These are phyloP conservation scores for Cosmorhoe ocellata DNA, from an alignment of 2,888 invertebrate genomes.

Conservation along the genomic window DNA sequence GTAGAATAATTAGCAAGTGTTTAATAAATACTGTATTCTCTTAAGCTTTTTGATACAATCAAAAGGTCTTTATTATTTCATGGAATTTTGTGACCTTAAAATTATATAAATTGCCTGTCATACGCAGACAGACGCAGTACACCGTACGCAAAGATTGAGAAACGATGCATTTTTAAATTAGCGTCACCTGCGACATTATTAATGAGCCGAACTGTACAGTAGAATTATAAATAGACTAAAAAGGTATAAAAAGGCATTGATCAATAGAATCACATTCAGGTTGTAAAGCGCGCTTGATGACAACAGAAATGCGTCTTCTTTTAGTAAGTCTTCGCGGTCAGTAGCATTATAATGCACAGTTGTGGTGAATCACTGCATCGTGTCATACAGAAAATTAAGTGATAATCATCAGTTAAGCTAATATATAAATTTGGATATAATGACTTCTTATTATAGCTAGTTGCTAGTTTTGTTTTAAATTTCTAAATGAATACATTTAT, in stretches of 20 bases:
- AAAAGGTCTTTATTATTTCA: no score
- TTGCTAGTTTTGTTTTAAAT: no score
- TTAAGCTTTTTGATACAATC: no score
- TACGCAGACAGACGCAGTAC: no score
- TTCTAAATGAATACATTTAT: no score
- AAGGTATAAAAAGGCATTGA: conserved; percentile 75
- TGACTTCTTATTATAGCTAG: no score
- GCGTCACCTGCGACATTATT: conserved; percentile 62
- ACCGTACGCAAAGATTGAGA: conserved; percentile 63
- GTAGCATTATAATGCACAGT: conserved; percentile 17
- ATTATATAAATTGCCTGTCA: no score
- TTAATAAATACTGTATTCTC: no score
- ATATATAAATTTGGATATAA: no score
- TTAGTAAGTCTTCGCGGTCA: conserved; percentile 55
- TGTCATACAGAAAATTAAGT: conserved; percentile 12
- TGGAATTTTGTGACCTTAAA: no score
- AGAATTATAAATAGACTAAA: conserved; percentile 66
- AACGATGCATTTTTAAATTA: conserved; percentile 58
- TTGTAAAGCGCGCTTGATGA: conserved; percentile 58
- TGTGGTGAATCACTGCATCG: not conserved
- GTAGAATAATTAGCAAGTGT: no score
- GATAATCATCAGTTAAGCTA: conserved; percentile 3
- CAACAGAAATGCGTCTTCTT: conserved; percentile 68
- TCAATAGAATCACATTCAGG: conserved; percentile 66
- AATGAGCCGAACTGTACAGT: conserved; percentile 64